These are phyloP conservation scores for Schrankia costaestrigalis DNA, from an alignment of 2,888 invertebrate genomes.

Conservation along the genomic window DNA sequence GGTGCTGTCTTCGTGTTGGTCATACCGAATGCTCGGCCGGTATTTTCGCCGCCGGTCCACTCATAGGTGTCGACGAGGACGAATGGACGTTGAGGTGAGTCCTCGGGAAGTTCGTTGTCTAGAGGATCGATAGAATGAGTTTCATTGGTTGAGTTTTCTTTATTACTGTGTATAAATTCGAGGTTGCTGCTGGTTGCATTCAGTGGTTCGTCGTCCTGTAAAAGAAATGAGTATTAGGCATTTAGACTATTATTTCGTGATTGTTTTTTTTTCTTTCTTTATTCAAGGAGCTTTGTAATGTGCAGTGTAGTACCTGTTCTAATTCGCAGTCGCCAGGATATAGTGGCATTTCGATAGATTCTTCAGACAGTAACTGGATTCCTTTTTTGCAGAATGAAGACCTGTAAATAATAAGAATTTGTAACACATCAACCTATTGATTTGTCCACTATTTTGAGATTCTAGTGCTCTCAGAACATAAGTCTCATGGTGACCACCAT, in stretches of 20 bases:
- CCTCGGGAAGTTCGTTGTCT: conserved; percentile 71
- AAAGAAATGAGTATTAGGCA: no score
- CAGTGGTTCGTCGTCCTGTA: conserved; percentile 45
- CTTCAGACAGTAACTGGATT: conserved; percentile 86
- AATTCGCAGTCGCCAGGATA: conserved; percentile 89
- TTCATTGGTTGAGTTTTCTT: conserved; percentile 48
- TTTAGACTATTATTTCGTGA: no score
- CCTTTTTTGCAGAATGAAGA: conserved; percentile 90
- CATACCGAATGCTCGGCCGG: conserved; percentile 83
- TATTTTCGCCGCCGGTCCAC: conserved; percentile 76
- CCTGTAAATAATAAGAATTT: conserved; percentile 57
- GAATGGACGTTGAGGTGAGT: conserved; percentile 58
- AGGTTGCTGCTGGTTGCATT: conserved; percentile 41
- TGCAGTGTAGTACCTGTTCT: conserved; percentile 80
- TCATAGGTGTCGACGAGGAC: conserved; percentile 71
- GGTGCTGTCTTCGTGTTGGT: conserved; percentile 71
- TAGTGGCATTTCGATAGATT: conserved; percentile 86
- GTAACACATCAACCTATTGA: not conserved
- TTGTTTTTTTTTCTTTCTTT: no score
- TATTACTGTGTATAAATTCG: conserved; percentile 26
- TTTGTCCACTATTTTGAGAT: no score
- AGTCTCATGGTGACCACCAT: no score
- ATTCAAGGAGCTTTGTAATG: no score
- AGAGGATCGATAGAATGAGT: conserved; percentile 47
- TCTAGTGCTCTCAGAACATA: no score